Percentiles rank a stretch among this genome's conserved stretches.
These are phyloP conservation scores for Rhagoletis zephyria DNA, from an alignment of 1,140 invertebrate genomes.

Conservation along the genomic window DNA sequence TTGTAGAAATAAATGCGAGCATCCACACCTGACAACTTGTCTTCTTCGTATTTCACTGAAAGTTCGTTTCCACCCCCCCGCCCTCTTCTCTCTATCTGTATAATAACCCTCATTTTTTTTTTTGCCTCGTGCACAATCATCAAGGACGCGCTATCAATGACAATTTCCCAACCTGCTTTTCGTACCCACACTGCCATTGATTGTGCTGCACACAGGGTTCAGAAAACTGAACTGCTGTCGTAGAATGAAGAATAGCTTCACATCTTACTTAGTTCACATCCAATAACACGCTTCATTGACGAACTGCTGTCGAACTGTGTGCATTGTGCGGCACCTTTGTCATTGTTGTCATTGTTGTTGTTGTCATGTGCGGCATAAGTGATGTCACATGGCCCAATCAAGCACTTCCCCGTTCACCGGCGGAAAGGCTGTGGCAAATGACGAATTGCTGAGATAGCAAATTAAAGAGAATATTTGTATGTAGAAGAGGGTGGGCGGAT, in stretches of 20 bases:
- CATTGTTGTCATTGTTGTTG: not conserved
- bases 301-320: constrained; percentile 41
- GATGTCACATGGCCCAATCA: constrained; percentile 51
- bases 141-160: constrained; percentile 30
- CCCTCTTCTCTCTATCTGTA: not conserved
- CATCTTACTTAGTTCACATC: constrained; percentile 54
- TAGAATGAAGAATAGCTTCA: constrained; percentile 23
- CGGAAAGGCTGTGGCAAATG: not conserved
- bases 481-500: not conserved
- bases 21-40: constrained; percentile 14
- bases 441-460: constrained; percentile 18
- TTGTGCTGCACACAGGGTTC: not conserved
- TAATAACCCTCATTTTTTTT: not conserved
- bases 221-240: not conserved
- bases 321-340: not conserved
- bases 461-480: not conserved
- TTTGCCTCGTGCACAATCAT: not conserved
- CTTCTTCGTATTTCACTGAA: not conserved
- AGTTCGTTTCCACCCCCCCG: not conserved
- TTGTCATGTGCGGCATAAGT: constrained; percentile 11
- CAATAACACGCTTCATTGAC: constrained; percentile 58
- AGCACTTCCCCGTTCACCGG: constrained; percentile 28
- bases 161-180: not conserved
- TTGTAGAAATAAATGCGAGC: not conserved
- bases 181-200: not conserved